Percentiles rank a stretch among this genome's conserved stretches.
Conservation (phyloP, 2,797 vertebrate genomes). For the Amblyraja radiata region DNA sequence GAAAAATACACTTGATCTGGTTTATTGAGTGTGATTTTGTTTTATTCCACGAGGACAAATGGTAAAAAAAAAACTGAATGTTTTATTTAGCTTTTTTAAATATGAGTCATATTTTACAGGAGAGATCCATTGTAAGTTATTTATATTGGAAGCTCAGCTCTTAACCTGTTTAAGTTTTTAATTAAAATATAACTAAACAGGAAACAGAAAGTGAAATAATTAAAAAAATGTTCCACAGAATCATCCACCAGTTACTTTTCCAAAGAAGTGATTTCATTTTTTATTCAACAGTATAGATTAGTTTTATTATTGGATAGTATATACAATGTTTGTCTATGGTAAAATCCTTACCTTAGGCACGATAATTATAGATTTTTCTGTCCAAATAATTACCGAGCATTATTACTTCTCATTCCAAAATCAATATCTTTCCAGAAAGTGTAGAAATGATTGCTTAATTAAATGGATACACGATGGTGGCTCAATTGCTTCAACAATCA, state of each 20-base stretch:
- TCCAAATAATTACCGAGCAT: constrained; percentile 39
- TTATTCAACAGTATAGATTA: constrained; percentile 39
- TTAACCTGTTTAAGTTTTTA: not conserved
- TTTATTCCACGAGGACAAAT: not conserved
- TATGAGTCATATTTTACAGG: not conserved
- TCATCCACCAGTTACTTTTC: not conserved
- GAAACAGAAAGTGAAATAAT: not conserved
- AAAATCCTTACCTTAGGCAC: not conserved
- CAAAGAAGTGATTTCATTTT: not conserved
- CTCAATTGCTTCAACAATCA: not conserved
- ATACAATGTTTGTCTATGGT: constrained; percentile 38
- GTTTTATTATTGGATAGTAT: constrained; percentile 35
- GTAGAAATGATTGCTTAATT: constrained; percentile 29
- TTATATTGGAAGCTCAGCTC: not conserved
- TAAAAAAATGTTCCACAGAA: not conserved
- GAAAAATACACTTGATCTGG: not conserved
- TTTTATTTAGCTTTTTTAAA: not conserved
- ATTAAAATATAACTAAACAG: not conserved
- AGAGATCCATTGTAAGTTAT: not conserved
- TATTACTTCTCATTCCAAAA: constrained; percentile 43
- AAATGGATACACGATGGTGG: not conserved
- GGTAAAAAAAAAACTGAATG: not conserved
- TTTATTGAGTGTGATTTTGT: not conserved
- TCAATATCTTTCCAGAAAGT: constrained; percentile 36
- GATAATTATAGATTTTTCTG: constrained; percentile 39